Conservation (phyloP, 2,797 vertebrate genomes). For the Channa striata region DNA sequence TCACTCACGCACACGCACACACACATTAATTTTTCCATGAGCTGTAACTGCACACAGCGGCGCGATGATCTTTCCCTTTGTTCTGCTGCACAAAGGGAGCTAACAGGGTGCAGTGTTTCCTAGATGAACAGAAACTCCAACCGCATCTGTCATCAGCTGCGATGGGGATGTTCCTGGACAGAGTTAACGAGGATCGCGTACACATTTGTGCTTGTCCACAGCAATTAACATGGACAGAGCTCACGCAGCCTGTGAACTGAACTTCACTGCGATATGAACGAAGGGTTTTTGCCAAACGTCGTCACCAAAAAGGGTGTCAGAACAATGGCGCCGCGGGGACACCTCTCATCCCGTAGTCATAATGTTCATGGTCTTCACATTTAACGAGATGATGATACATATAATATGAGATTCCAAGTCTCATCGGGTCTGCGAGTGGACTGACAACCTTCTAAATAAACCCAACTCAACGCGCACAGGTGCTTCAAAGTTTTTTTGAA, state of each 20-base stretch:
- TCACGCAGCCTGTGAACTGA: background rate
- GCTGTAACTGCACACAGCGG: background rate
- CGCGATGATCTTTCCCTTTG: conserved; percentile 3
- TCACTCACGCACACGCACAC: background rate
- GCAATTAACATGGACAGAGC: background rate
- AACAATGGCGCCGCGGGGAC: background rate
- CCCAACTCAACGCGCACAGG: no score
- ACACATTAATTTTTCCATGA: conserved; percentile 31
- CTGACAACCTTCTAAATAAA: background rate
- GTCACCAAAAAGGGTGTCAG: background rate
- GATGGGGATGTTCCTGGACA: background rate
- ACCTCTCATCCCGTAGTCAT: background rate
- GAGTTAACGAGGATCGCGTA: background rate
- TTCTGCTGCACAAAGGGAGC: background rate
- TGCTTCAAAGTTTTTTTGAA: no score
- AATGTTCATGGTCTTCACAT: background rate
- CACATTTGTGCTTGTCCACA: background rate
- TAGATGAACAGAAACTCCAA: conserved; percentile 2
- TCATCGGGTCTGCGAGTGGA: background rate
- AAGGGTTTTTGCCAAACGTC: background rate
- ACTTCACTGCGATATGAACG: background rate
- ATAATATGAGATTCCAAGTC: no score
- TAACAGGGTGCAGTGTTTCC: background rate
- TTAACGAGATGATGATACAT: no score
- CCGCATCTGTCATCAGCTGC: no score